Evolutionary conservation across 2,888 invertebrate genomes (phyloP), one percentile per base, ranked within the genome.

Genomic region (Ophion slaviceki): DNA sequence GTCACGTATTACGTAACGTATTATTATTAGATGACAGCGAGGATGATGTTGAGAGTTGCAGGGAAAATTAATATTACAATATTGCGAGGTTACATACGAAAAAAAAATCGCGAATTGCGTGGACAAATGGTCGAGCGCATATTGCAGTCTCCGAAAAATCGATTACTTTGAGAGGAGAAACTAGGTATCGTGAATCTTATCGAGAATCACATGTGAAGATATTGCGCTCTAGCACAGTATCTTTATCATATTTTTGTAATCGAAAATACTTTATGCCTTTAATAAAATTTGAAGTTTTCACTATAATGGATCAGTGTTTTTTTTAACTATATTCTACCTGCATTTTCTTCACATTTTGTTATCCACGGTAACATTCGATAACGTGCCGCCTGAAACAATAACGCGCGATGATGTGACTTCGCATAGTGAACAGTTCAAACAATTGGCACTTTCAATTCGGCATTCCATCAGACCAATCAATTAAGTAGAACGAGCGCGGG

Each of bases 231-330:
- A 67, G 68, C 57, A 47, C 62, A 62, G 66, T 77, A 77, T 81
- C 53, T 81, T 77, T 72, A 79, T 75, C 57, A 70, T 68, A 82
- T 79, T 87, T 75, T 88, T 89, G 87, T 88, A 88, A 87, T 85
- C 86, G 81, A 87, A 88, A 86, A 80, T 24, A 64, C 87, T 88
- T 89, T 88, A 90, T 86, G 89, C 88, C 89, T 90, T 89, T 88
- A 91, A 89, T 91, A 89, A 91, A 91, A 74, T 24, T 89, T 89
- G 87, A 89, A 84, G 87, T 89, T 72, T 91, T 91, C 90, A 89
- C 88, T 91, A 91, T 67, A 89, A 88, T 45, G 47, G 14, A 17
- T 14, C n/a, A 11, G 28, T 17, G 28, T 64, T 32, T 59, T 7
- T 57, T 71, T 36, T 36, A 4, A 5, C 5, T 57, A 7, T 36